Conservation (phyloP, 2,888 invertebrate genomes). For the Machimus atricapillus region DNA sequence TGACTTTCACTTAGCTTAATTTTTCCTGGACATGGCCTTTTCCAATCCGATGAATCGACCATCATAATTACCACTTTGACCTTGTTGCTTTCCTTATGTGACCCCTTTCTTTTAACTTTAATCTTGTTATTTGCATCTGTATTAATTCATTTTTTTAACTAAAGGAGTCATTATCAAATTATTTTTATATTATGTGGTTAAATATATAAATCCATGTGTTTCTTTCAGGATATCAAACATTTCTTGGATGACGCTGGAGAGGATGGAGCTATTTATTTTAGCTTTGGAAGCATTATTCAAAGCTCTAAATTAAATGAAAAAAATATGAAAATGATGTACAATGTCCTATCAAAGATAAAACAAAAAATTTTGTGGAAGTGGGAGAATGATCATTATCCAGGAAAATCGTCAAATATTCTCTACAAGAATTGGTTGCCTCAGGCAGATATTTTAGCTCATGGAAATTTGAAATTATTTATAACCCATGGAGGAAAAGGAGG, state of each 20-base stretch:
- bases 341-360: slow-evolving; percentile 66
- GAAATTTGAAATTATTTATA: slow-evolving; percentile 68
- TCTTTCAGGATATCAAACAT: slow-evolving; percentile 55
- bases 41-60: too few species aligned
- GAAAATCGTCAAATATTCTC: slow-evolving; percentile 67
- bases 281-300: slow-evolving; percentile 64
- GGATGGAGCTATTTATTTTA: slow-evolving; percentile 61
- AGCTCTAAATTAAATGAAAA: slow-evolving; percentile 64
- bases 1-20: too few species aligned
- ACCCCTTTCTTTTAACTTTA: neutral
- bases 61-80: too few species aligned
- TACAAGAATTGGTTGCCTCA: slow-evolving; percentile 67
- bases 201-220: neutral
- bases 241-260: slow-evolving; percentile 56
- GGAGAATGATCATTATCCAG: slow-evolving; percentile 65
- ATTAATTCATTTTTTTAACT: too few species aligned
- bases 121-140: too few species aligned
- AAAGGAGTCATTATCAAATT: neutral
- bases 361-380: slow-evolving; percentile 72
- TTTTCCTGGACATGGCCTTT: too few species aligned
- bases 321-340: slow-evolving; percentile 64
- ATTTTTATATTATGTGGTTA: neutral
- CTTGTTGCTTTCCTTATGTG: too few species aligned
- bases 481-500: slow-evolving; percentile 74
- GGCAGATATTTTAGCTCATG: slow-evolving; percentile 70